These are phyloP conservation scores for Capromys pilorides DNA, from an alignment of 2,797 vertebrate genomes.

Conservation along the genomic window DNA sequence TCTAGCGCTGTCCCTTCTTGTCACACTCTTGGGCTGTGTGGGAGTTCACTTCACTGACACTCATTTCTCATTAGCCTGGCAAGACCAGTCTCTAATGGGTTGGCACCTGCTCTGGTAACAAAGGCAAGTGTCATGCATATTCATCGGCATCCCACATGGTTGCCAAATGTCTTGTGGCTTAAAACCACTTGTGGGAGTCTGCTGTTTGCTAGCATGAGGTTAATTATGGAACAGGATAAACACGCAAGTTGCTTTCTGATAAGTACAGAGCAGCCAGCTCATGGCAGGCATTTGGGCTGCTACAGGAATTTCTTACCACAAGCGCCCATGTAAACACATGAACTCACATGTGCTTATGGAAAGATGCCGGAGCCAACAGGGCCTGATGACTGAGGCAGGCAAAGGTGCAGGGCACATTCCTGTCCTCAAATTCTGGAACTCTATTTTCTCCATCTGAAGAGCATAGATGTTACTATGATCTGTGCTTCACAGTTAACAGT, in stretches of 20 bases:
- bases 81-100: neutral
- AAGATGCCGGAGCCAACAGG: neutral
- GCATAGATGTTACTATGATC: neutral
- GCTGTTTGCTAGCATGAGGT: neutral
- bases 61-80: neutral
- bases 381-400: neutral
- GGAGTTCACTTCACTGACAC: rapidly evolving
- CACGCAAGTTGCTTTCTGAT: neutral
- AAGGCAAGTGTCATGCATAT: neutral
- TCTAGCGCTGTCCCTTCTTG: neutral
- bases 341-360: neutral
- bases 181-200: neutral
- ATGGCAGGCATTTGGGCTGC: neutral
- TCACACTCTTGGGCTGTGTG: too few relatives aligned
- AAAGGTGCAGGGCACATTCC: neutral
- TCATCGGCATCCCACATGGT: neutral
- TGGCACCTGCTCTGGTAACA: neutral
- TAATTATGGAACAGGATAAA: conserved; percentile 52
- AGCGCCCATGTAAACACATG: neutral
- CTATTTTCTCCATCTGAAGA: neutral
- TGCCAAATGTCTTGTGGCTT: neutral
- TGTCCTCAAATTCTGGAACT: neutral
- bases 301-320: neutral
- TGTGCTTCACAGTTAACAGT: neutral
- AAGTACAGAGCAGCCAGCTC: conserved; percentile 1